A percentile compares a stretch with the other conserved stretches of the same genome.
Evolutionary conservation across 2,888 invertebrate species (phyloP).

Genomic region (Incurvaria masculella): DNA sequence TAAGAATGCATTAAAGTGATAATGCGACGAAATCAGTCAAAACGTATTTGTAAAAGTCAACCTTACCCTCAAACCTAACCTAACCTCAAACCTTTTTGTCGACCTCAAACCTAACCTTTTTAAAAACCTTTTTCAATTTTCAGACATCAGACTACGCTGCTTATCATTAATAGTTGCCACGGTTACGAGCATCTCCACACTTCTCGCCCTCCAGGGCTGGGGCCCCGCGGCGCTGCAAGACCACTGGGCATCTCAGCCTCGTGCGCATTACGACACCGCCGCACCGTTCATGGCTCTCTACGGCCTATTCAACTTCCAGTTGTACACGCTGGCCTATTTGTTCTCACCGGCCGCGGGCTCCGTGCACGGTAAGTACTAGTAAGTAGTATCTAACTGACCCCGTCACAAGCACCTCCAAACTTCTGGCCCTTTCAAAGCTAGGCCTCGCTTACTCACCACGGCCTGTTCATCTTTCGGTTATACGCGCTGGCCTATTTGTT

Average conservation of each 20-base stretch:
- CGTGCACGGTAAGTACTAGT: conserved; percentile 82
- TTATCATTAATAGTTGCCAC: conserved; percentile 82
- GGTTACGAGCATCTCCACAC: conserved; percentile 69
- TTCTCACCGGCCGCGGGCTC: conserved; percentile 85
- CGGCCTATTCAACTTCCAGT: conserved; percentile 89
- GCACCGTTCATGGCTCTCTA: conserved; percentile 96
- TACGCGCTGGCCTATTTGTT: conserved; percentile 94
- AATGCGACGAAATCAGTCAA: too few relatives aligned
- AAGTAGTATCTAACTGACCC: too few relatives aligned
- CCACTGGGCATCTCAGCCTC: conserved; percentile 87
- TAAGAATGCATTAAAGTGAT: too few relatives aligned
- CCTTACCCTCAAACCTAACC: too few relatives aligned
- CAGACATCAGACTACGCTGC: conserved; percentile 90
- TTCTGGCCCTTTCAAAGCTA: conserved; percentile 95
- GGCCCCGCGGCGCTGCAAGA: conserved; percentile 90
- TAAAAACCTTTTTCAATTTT: too few relatives aligned
- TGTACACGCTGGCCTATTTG: conserved; percentile 92
- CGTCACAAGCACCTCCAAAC: conserved; percentile 83
- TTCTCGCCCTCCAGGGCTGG: conserved; percentile 78
- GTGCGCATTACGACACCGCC: conserved; percentile 85
- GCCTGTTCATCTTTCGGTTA: conserved; percentile 89
- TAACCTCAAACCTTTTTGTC: too few relatives aligned
- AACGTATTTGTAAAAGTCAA: too few relatives aligned
- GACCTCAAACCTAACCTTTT: too few relatives aligned
- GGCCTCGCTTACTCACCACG: too few relatives aligned